Conservation (phyloP, 2,888 invertebrate species). For the Iphiclides podalirius region DNA sequence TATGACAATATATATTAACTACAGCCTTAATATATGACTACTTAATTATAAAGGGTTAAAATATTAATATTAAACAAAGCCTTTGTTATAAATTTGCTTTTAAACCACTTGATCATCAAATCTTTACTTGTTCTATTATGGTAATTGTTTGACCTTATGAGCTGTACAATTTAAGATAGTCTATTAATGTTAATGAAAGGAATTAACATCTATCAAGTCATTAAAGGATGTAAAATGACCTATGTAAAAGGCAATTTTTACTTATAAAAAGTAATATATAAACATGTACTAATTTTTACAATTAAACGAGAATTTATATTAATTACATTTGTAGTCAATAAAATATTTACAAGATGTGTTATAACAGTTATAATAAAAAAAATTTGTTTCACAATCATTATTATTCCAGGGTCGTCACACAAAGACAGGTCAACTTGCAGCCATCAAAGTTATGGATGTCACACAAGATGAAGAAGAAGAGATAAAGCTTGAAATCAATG, state of each 20-base stretch:
- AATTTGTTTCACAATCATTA: not conserved
- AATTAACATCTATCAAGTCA: conserved; percentile 40
- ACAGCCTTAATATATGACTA: not conserved
- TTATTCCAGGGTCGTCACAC: conserved; percentile 95
- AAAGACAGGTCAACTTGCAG: conserved; percentile 99
- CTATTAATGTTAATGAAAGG: conserved; percentile 66
- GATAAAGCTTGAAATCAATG: conserved; percentile 99
- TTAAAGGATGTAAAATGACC: conserved; percentile 28
- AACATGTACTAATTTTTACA: no score
- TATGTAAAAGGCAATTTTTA: conserved; percentile 21
- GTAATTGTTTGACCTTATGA: conserved; percentile 24
- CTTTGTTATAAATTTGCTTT: not conserved
- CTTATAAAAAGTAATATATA: no score
- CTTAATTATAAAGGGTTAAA: not conserved
- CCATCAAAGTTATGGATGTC: conserved; percentile 99
- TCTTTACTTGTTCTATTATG: conserved; percentile 6
- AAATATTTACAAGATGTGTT: no score
- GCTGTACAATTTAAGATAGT: conserved; percentile 33
- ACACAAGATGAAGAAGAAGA: conserved; percentile 99
- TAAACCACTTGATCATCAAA: no score
- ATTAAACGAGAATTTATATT: no score
- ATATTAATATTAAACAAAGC: not conserved
- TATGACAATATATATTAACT: not conserved
- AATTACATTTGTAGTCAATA: no score
- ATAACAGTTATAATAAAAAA: no score